These are phyloP conservation scores for Xestia rhomboidea DNA, from an alignment of 2,888 invertebrate species.

Conservation along the genomic window DNA sequence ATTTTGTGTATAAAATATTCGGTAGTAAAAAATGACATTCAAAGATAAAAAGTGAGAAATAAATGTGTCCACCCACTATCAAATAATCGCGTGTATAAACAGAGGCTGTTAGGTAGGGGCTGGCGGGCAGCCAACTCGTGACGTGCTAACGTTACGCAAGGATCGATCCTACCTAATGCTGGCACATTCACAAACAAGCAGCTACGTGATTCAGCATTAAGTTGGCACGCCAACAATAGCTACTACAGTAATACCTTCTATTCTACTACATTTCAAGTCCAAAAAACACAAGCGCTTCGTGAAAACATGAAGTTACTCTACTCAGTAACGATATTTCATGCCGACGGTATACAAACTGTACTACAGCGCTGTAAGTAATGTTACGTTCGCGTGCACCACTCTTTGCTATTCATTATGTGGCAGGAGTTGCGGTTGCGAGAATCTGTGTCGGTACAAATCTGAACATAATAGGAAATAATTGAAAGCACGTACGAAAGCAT, in stretches of 20 bases:
- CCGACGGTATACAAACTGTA: conserved; percentile 33
- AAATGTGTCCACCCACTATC: conserved; percentile 28
- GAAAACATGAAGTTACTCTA: conserved; percentile 59
- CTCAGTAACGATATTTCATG: conserved; percentile 50
- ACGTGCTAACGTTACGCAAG: conserved; percentile 69
- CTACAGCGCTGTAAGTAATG: conserved; percentile 68
- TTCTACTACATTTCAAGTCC: conserved; percentile 39
- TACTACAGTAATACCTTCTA: conserved; percentile 32
- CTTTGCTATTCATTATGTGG: conserved; percentile 70
- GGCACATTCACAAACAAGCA: conserved; percentile 63
- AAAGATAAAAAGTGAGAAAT: conserved; percentile 11
- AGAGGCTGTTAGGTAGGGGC: conserved; percentile 62
- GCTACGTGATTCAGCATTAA: conserved; percentile 58
- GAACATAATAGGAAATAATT: conserved; percentile 48
- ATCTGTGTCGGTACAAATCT: conserved; percentile 62
- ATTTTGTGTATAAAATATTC: not conserved
- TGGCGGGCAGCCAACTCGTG: conserved; percentile 75
- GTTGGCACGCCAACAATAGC: conserved; percentile 54
- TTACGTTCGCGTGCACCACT: conserved; percentile 73
- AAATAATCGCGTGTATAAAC: conserved; percentile 61
- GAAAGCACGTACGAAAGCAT: conserved; percentile 39
- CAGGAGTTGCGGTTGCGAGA: conserved; percentile 65
- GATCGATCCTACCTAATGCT: conserved; percentile 70
- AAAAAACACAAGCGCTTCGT: conserved; percentile 50
- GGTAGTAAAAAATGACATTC: not conserved